These are phyloP conservation scores for Holcopasites calliopsidis DNA, from an alignment of 1,140 invertebrate species.

Conservation along the genomic window DNA sequence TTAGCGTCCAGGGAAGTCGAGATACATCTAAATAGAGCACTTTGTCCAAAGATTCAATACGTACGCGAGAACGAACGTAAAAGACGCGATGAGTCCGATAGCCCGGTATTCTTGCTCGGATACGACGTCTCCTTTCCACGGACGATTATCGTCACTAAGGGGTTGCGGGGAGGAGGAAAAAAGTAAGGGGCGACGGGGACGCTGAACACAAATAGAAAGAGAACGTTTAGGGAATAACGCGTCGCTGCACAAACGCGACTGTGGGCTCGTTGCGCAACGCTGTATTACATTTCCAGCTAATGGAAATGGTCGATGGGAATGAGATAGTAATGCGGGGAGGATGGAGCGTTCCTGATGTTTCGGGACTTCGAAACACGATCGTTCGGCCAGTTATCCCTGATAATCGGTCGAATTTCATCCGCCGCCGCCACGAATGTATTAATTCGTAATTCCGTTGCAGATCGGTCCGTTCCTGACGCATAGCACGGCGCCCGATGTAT, in stretches of 20 bases:
- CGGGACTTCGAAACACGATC: slow-evolving; percentile 63
- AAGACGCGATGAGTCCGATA: neutral
- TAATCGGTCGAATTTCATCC: slow-evolving; percentile 63
- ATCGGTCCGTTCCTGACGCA: slow-evolving; percentile 43
- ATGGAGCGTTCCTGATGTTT: slow-evolving; percentile 63
- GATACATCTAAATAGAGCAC: slow-evolving; percentile 26
- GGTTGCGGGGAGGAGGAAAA: neutral
- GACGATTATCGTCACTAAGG: slow-evolving; percentile 38
- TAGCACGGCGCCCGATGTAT: slow-evolving; percentile 29
- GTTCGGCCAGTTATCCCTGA: slow-evolving; percentile 59
- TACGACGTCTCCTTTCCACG: slow-evolving; percentile 26
- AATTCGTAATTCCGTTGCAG: slow-evolving; percentile 56
- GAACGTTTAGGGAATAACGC: no score
- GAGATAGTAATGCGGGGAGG: slow-evolving; percentile 50
- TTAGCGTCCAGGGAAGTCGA: neutral
- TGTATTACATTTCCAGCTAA: slow-evolving; percentile 65
- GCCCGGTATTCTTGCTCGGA: neutral
- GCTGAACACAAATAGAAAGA: neutral
- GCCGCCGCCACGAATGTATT: slow-evolving; percentile 58
- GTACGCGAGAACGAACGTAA: neutral
- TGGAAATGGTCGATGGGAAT: slow-evolving; percentile 61
- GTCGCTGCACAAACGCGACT: no score
- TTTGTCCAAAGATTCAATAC: slow-evolving; percentile 1
- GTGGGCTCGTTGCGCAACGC: slow-evolving; percentile 33
- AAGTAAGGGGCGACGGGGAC: no score